Conservation (phyloP, 2,797 vertebrate genomes). For the Neosilurus mollespiculum region DNA sequence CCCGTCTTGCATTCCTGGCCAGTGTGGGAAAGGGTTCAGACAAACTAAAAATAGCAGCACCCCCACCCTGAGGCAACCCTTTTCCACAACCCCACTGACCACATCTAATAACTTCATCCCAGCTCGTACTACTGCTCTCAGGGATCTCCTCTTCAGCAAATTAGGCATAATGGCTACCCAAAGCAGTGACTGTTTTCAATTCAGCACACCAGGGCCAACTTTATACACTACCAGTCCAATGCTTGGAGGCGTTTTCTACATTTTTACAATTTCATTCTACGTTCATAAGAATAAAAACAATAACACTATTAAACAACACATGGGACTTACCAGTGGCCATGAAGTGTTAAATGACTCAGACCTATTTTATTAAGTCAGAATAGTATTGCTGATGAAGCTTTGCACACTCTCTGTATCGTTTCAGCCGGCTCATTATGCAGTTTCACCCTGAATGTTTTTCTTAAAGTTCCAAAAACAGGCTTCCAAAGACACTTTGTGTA, state of each 20-base stretch:
- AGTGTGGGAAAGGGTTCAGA: slow-evolving; percentile 54
- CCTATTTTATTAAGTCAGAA: background rate
- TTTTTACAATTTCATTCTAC: background rate
- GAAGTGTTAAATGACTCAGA: background rate
- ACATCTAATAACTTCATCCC: slow-evolving; percentile 48
- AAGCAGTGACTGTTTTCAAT: background rate
- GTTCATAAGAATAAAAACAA: background rate
- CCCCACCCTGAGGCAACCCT: slow-evolving; percentile 40
- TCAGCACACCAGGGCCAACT: background rate
- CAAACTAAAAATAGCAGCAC: slow-evolving; percentile 51
- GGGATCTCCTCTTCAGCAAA: slow-evolving; percentile 20
- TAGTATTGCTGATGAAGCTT: background rate
- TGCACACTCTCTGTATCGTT: background rate
- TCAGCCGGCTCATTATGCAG: background rate
- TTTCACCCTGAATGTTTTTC: background rate
- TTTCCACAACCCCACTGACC: slow-evolving; percentile 49
- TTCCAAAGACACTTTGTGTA: background rate
- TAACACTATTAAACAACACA: background rate
- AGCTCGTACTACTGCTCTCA: slow-evolving; percentile 30
- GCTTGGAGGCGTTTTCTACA: background rate
- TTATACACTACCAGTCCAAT: background rate
- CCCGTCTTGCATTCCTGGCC: slow-evolving; percentile 38
- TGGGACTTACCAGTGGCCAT: too few relatives aligned
- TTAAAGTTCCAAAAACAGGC: background rate
- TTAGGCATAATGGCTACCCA: slow-evolving; percentile 24